These are phyloP conservation scores for Phymastichus coffea DNA, from an alignment of 1,140 invertebrate species.

Conservation along the genomic window DNA sequence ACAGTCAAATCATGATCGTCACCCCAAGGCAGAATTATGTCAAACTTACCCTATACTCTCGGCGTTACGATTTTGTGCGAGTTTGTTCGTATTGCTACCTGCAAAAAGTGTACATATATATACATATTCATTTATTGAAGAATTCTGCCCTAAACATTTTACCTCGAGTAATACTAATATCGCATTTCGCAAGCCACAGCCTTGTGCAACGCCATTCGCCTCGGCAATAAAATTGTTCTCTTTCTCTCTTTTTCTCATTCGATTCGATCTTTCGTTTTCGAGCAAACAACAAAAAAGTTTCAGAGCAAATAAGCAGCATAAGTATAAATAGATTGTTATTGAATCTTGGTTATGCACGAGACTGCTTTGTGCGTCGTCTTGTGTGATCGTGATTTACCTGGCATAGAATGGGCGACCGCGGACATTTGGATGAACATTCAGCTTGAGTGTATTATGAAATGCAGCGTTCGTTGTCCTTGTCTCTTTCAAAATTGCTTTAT, in stretches of 20 bases:
- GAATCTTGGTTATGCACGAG: no score
- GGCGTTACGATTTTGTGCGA: constrained; percentile 62
- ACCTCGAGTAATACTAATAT: not conserved
- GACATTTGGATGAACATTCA: constrained; percentile 65
- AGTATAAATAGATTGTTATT: no score
- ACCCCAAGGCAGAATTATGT: no score
- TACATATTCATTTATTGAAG: not conserved
- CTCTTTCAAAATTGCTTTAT: no score
- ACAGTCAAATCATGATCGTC: no score
- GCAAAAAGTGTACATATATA: constrained; percentile 34
- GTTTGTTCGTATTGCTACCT: constrained; percentile 64
- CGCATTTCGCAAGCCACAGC: not conserved
- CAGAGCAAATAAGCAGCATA: no score
- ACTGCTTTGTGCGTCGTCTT: no score
- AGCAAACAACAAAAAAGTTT: constrained; percentile 2
- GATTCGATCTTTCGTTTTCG: no score
- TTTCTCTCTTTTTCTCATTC: no score
- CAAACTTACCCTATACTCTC: constrained; percentile 64
- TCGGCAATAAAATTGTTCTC: no score
- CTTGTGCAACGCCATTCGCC: not conserved
- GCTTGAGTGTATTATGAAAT: constrained; percentile 37
- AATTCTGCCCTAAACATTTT: not conserved
- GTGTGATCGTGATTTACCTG: constrained; percentile 57
- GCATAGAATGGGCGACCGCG: constrained; percentile 65
- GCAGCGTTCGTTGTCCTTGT: no score